Evolutionary conservation across 2,888 invertebrate genomes (phyloP).

Genomic region (Drosophila niveifrons): DNA sequence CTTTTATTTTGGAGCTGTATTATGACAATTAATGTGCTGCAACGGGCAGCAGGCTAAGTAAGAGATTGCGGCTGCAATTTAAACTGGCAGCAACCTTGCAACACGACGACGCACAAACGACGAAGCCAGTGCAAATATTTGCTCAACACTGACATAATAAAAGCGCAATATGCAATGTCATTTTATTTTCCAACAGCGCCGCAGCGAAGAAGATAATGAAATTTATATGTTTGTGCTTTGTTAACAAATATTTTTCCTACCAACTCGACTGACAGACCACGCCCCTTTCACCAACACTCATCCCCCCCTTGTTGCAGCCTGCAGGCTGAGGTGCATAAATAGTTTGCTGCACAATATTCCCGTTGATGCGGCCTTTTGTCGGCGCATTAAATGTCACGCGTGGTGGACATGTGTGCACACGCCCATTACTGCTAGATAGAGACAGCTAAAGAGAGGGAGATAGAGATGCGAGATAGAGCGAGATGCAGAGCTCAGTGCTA

Average conservation of each 20-base stretch:
- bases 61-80: conserved; percentile 1
- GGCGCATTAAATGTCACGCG: conserved; percentile 28
- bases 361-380: conserved; percentile 18
- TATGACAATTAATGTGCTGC: conserved; percentile 5
- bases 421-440: neutral
- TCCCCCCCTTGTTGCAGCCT: neutral
- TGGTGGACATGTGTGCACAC: conserved; percentile 16
- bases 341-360: conserved; percentile 23
- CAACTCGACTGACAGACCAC: conserved; percentile 12
- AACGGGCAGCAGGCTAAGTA: neutral
- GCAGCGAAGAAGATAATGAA: conserved; percentile 19
- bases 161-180: conserved; percentile 40
- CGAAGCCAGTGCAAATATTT: conserved; percentile 35
- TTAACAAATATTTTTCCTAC: conserved; percentile 42
- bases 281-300: neutral
- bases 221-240: conserved; percentile 35
- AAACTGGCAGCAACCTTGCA: conserved; percentile 2
- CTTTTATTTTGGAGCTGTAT: neutral
- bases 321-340: conserved; percentile 21
- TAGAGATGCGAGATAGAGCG: neutral
- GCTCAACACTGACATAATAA: conserved; percentile 30
- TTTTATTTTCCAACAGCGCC: conserved; percentile 3
- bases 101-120: conserved; percentile 1
- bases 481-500: neutral
- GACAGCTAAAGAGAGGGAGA: neutral